phyloP scores from a whole-genome alignment of 2,888 invertebrate species.

The Nemurella pictetii region DNA sequence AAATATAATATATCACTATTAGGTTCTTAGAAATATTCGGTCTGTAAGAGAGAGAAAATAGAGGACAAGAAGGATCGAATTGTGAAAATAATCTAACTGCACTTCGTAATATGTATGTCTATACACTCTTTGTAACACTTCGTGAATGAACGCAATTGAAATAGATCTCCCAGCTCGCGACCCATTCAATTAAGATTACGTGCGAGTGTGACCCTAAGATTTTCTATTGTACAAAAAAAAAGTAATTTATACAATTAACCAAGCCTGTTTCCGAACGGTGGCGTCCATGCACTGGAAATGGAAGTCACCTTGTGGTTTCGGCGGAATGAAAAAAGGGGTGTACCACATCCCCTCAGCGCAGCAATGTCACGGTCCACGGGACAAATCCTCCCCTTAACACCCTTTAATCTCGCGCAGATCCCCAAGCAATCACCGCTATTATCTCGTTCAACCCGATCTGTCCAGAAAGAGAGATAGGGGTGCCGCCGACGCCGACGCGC shows the following conservation, averaged over 20 bases:
- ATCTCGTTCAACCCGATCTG: conserved; percentile 37
- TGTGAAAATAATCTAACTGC: background rate
- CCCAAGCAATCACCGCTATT: conserved; percentile 39
- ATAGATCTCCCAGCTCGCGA: background rate
- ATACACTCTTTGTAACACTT: background rate
- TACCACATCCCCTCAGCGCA: background rate
- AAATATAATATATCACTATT: background rate
- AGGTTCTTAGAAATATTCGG: background rate
- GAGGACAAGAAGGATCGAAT: background rate
- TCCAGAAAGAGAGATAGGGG: conserved; percentile 19
- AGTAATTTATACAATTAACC: background rate
- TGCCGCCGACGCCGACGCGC: too few relatives aligned
- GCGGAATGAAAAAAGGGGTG: background rate
- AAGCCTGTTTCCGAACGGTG: background rate
- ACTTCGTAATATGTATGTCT: background rate
- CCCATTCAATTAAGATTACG: background rate
- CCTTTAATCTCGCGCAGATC: conserved; percentile 37
- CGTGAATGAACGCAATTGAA: background rate
- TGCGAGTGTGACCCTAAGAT: too few relatives aligned
- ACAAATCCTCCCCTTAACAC: conserved; percentile 36
- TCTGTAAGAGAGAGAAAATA: background rate
- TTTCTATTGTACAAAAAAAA: background rate
- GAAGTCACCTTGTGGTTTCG: background rate
- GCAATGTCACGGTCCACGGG: conserved; percentile 26
- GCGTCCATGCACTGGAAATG: background rate